Evolutionary conservation across 2,113 vertebrate genomes (phyloP).

Genomic region (Lasiurus borealis): DNA sequence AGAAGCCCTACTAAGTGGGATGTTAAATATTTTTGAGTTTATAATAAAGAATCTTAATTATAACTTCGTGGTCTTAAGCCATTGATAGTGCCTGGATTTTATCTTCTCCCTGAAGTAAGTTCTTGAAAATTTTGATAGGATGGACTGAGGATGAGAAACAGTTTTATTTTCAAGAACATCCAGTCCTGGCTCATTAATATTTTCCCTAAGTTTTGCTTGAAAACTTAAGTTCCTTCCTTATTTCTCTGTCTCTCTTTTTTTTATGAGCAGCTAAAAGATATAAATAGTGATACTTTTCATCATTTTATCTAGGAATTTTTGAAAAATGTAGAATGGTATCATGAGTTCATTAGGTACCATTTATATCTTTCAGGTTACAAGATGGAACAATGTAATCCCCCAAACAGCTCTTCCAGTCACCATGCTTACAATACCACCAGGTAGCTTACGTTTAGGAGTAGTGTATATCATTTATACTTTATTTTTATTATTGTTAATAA

Average conservation of each 20-base stretch:
- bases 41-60: background rate
- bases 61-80: background rate
- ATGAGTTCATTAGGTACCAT: background rate
- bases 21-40: background rate
- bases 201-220: constrained; percentile 12
- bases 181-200: background rate
- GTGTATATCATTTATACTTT: background rate
- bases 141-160: background rate
- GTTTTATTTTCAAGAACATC: background rate
- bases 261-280: background rate
- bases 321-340: background rate
- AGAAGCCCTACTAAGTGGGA: background rate
- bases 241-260: background rate
- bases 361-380: background rate
- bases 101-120: background rate
- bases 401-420: background rate
- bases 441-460: background rate
- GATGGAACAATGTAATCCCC: background rate
- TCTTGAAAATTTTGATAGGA: background rate
- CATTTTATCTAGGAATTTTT: background rate
- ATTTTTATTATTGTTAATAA: background rate
- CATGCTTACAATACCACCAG: background rate
- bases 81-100: background rate
- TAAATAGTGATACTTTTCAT: background rate
- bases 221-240: background rate